These are phyloP conservation scores for Callipepla californica DNA, from an alignment of 2,113 vertebrate species.

Conservation along the genomic window DNA sequence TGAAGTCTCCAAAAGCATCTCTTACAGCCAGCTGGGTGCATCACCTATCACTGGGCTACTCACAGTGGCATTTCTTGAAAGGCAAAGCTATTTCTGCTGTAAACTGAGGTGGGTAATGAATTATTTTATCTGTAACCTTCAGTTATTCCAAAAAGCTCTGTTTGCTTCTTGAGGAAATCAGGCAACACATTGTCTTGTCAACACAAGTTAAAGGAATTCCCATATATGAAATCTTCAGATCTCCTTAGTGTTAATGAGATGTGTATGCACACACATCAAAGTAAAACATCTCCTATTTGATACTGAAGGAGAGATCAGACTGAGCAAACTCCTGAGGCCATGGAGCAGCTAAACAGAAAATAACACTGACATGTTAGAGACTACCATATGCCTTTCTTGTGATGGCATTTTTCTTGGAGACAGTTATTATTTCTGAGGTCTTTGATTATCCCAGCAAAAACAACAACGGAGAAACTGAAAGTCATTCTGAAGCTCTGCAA, in stretches of 20 bases:
- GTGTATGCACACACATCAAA: not conserved
- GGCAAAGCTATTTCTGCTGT: not conserved
- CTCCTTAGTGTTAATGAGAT: conserved; percentile 20
- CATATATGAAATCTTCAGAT: not conserved
- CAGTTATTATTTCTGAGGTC: not conserved
- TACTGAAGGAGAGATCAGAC: not conserved
- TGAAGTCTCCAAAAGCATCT: not conserved
- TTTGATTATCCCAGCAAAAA: not conserved
- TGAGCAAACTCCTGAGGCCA: not conserved
- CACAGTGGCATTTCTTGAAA: not conserved
- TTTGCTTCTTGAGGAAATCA: not conserved
- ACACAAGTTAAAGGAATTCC: not conserved
- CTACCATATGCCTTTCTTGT: not conserved
- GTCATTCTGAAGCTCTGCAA: not conserved
- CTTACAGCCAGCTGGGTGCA: not conserved
- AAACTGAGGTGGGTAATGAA: not conserved
- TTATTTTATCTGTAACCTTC: not conserved
- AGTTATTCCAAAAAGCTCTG: conserved; percentile 2
- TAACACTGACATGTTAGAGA: fast-evolving
- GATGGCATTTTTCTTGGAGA: not conserved
- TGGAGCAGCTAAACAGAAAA: not conserved
- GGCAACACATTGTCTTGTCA: not conserved
- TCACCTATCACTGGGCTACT: not conserved
- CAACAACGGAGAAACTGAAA: not conserved
- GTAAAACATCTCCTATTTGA: not conserved